These are phyloP conservation scores for Pecten maximus DNA, from an alignment of 2,888 invertebrate genomes.

Conservation along the genomic window DNA sequence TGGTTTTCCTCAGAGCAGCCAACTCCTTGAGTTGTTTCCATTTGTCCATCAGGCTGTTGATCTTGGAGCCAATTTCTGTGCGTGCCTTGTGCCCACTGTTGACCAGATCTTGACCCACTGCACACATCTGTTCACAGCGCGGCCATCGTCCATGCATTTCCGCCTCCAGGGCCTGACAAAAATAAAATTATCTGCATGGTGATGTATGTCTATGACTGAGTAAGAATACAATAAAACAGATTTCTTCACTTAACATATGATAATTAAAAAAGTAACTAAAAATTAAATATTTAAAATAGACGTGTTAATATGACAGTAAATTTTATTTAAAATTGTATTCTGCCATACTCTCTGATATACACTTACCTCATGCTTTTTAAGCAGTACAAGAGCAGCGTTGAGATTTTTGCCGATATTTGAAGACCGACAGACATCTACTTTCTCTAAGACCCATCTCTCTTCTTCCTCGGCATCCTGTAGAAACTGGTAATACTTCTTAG, in stretches of 20 bases:
- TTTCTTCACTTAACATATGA: too few relatives aligned
- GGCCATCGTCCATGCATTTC: slow-evolving; percentile 89
- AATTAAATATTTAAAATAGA: too few relatives aligned
- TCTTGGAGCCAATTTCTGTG: slow-evolving; percentile 91
- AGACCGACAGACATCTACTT: slow-evolving; percentile 94
- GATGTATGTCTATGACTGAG: background rate
- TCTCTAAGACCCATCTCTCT: slow-evolving; percentile 97
- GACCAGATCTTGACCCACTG: slow-evolving; percentile 89
- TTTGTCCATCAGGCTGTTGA: slow-evolving; percentile 91
- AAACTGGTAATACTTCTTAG: slow-evolving; percentile 96
- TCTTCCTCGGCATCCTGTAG: slow-evolving; percentile 98
- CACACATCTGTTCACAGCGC: slow-evolving; percentile 84
- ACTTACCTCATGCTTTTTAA: slow-evolving; percentile 93
- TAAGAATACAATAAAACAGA: background rate
- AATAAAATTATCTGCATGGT: background rate
- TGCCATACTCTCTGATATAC: too few relatives aligned
- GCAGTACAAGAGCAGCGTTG: slow-evolving; percentile 92
- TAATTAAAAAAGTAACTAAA: too few relatives aligned
- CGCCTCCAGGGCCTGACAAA: slow-evolving; percentile 85
- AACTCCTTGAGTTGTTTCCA: slow-evolving; percentile 95
- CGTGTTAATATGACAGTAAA: too few relatives aligned
- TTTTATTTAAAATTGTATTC: too few relatives aligned
- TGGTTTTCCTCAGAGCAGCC: slow-evolving; percentile 85
- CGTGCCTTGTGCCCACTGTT: slow-evolving; percentile 92
- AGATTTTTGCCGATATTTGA: slow-evolving; percentile 97